Conservation (phyloP, 2,888 invertebrate species). For the Luffia ferchaultella region DNA sequence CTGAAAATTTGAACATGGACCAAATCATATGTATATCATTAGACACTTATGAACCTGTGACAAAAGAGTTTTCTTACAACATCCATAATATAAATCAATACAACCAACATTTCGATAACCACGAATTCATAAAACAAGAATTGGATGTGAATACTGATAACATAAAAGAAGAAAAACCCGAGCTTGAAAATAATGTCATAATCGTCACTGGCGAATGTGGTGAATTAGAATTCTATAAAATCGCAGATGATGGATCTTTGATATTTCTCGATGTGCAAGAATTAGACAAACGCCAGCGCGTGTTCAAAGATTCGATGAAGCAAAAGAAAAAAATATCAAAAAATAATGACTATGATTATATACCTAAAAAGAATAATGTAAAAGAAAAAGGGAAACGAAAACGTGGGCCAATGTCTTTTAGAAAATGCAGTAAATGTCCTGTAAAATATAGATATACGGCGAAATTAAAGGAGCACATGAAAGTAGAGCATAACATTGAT, state of each 20-base stretch:
- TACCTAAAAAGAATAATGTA: background rate
- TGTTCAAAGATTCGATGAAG: background rate
- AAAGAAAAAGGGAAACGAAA: background rate
- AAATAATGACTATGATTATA: background rate
- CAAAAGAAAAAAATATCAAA: too few relatives aligned
- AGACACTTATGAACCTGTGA: slow-evolving; percentile 21
- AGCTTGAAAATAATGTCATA: slow-evolving; percentile 25
- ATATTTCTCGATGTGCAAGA: background rate
- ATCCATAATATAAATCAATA: background rate
- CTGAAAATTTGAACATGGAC: slow-evolving; percentile 15
- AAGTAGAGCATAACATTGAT: slow-evolving; percentile 32
- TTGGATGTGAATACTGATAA: slow-evolving; percentile 4
- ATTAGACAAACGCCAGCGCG: background rate
- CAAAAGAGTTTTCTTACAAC: slow-evolving; percentile 20
- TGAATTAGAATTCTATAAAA: slow-evolving; percentile 21
- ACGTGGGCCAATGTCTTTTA: slow-evolving; percentile 27
- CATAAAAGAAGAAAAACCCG: slow-evolving; percentile 9
- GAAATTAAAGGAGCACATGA: slow-evolving; percentile 45
- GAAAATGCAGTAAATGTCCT: slow-evolving; percentile 36
- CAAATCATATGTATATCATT: slow-evolving; percentile 35
- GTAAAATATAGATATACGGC: slow-evolving; percentile 43
- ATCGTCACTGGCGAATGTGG: slow-evolving; percentile 29
- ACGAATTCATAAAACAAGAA: slow-evolving; percentile 6
- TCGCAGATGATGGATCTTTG: slow-evolving; percentile 19
- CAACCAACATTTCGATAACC: background rate